These are phyloP conservation scores for Toxotes jaculatrix DNA, from an alignment of 2,113 vertebrate species.

Conservation along the genomic window DNA sequence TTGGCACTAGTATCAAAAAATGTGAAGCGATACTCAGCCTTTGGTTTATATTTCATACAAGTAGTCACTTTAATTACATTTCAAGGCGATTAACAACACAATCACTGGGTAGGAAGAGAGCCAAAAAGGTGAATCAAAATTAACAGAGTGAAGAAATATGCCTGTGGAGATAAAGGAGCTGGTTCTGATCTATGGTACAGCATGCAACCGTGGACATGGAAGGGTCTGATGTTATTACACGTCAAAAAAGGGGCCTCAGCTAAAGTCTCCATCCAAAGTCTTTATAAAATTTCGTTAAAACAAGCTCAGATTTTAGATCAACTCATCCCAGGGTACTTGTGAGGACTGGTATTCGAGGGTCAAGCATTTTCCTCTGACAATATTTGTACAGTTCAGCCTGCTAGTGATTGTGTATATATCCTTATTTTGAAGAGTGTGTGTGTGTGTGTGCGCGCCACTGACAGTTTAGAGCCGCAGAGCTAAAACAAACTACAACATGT, in stretches of 20 bases:
- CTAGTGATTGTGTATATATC: slow-evolving; percentile 10
- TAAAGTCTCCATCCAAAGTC: slow-evolving; percentile 4
- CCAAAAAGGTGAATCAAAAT: slow-evolving; percentile 13
- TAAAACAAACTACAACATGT: slow-evolving; percentile 61
- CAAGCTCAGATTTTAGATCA: slow-evolving; percentile 16
- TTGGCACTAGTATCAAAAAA: not conserved
- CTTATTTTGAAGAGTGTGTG: not conserved
- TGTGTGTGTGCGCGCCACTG: slow-evolving; percentile 5
- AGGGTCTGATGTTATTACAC: not conserved
- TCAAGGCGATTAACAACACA: not conserved
- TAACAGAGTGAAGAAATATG: not conserved
- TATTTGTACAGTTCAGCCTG: slow-evolving; percentile 45
- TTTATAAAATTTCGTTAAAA: slow-evolving; percentile 2
- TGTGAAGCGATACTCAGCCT: not conserved
- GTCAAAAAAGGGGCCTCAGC: not conserved
- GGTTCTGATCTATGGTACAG: slow-evolving; percentile 3
- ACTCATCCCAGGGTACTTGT: not conserved
- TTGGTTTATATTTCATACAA: not conserved
- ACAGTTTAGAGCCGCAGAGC: slow-evolving; percentile 44
- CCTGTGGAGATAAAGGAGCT: slow-evolving; percentile 9
- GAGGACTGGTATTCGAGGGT: not conserved
- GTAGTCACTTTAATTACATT: not conserved
- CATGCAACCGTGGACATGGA: not conserved
- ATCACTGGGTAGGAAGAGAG: not conserved
- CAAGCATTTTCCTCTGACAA: slow-evolving; percentile 28